Conservation (phyloP, 1,140 invertebrate species). For the Triops cancriformis region DNA sequence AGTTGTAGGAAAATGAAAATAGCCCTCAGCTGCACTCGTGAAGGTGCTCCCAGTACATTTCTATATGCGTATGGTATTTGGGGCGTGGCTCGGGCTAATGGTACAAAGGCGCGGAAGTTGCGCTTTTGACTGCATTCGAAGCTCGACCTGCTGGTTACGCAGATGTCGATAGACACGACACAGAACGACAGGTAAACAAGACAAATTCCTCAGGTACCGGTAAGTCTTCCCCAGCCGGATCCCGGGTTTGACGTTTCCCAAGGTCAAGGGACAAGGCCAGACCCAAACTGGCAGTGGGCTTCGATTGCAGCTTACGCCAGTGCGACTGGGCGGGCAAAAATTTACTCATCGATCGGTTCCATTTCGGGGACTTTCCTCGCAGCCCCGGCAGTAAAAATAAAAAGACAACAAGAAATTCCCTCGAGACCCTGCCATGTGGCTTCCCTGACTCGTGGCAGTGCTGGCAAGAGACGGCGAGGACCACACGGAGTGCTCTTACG, state of each 20-base stretch:
- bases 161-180: slow-evolving; percentile 4
- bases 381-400: background rate
- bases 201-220: background rate
- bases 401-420: background rate
- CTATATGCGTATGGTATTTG: background rate
- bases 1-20: slow-evolving; percentile 7
- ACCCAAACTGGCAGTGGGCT: background rate
- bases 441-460: background rate
- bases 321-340: background rate
- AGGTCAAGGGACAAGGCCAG: slow-evolving; percentile 8
- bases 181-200: background rate
- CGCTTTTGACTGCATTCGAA: background rate
- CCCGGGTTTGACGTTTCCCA: background rate
- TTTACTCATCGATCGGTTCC: background rate
- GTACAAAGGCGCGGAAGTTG: background rate
- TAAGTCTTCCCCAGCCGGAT: background rate
- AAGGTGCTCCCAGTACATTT: slow-evolving; percentile 5
- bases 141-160: slow-evolving; percentile 4
- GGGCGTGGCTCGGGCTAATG: background rate
- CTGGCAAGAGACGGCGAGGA: background rate
- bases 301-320: background rate
- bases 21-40: background rate
- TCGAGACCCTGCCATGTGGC: background rate
- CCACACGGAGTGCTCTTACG: background rate
- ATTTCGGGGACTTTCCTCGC: background rate